phyloP scores from a whole-genome alignment of 1,140 invertebrate species.

The Pectinophora gossypiella region DNA sequence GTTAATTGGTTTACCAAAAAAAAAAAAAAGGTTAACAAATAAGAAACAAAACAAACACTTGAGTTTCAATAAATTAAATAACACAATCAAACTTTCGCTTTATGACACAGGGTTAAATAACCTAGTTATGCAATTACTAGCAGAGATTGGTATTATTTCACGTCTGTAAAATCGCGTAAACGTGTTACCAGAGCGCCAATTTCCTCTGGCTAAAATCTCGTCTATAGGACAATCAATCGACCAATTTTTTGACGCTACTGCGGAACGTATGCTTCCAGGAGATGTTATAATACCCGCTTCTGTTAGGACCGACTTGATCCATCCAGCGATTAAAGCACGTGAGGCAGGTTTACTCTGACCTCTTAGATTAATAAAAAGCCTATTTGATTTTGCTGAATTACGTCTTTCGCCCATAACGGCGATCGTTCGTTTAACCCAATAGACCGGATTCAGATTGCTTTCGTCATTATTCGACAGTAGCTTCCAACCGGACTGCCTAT shows the following conservation, averaged over 20 bases:
- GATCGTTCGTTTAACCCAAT: no score
- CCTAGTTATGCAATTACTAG: neutral
- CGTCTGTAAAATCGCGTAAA: slow-evolving; percentile 5
- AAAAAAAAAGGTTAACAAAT: neutral
- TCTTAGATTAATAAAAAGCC: no score
- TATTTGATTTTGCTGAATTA: no score
- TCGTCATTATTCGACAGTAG: no score
- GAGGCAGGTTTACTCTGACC: neutral
- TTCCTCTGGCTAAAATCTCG: neutral
- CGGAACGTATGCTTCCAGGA: neutral
- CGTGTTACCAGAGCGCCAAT: slow-evolving; percentile 1
- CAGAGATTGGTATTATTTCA: neutral
- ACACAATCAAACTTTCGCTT: neutral
- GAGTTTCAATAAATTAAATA: neutral
- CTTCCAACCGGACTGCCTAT: no score
- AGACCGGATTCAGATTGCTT: no score
- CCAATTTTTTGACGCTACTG: neutral
- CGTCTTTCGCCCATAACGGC: no score
- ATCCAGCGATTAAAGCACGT: neutral
- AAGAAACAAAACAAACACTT: no score
- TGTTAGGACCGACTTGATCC: neutral
- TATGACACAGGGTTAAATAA: neutral
- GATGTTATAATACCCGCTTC: neutral
- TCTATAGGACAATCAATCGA: neutral
- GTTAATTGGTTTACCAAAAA: neutral